Evolutionary conservation across 2,888 invertebrate genomes (phyloP).

Genomic region (Syrphus vitripennis): DNA sequence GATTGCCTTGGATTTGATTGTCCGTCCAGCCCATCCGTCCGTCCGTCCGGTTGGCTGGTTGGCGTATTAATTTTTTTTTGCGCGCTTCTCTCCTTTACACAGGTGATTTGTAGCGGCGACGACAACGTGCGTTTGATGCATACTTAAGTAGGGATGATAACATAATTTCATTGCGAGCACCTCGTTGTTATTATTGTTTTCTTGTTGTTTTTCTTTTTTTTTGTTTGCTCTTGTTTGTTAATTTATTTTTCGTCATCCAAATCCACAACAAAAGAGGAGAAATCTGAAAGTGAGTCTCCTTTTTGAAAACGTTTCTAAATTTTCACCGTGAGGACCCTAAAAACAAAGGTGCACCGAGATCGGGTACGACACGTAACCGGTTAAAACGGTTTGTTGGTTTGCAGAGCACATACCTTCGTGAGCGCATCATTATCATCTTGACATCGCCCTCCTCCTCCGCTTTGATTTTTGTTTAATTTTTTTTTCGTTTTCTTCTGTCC

Average conservation of each 20-base stretch:
- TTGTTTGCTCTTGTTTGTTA: background rate
- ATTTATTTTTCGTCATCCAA: background rate
- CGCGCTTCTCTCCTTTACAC: slow-evolving; percentile 17
- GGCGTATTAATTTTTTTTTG: slow-evolving; percentile 35
- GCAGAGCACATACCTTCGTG: slow-evolving; percentile 27
- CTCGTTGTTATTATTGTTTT: background rate
- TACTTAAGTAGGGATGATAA: slow-evolving; percentile 68
- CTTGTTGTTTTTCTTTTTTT: background rate
- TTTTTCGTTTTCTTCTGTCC: slow-evolving; percentile 6
- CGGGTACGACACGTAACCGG: slow-evolving; percentile 26
- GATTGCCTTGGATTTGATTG: slow-evolving; percentile 71
- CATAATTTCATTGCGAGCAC: slow-evolving; percentile 48
- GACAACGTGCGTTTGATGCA: slow-evolving; percentile 67
- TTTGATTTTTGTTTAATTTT: background rate
- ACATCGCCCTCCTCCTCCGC: slow-evolving; percentile 12
- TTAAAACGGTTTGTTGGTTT: background rate
- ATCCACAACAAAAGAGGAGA: slow-evolving; percentile 32
- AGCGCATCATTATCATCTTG: slow-evolving; percentile 55
- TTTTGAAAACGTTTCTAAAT: slow-evolving; percentile 42
- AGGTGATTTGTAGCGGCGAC: slow-evolving; percentile 54
- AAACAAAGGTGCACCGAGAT: slow-evolving; percentile 10
- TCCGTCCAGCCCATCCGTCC: slow-evolving; percentile 42
- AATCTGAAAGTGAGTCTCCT: slow-evolving; percentile 66
- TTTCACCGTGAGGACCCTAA: background rate
- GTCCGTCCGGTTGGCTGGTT: slow-evolving; percentile 23